Conservation (phyloP, 1,140 invertebrate species). For the Procambarus virginalis region DNA sequence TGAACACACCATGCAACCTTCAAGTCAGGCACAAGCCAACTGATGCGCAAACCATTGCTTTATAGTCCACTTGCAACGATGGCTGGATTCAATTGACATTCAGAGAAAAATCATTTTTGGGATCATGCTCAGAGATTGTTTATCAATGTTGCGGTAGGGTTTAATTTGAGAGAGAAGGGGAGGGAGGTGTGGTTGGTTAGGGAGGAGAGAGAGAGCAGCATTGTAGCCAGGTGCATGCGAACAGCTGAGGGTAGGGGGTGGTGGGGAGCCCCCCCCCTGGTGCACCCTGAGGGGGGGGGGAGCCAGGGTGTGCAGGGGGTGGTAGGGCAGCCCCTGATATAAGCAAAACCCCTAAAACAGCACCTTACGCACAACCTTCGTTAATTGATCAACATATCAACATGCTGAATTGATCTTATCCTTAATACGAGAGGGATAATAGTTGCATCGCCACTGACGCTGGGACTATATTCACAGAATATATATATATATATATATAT, state of each 20-base stretch:
- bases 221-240: conserved; percentile 59
- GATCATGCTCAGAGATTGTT: conserved; percentile 55
- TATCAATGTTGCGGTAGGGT: conserved; percentile 56
- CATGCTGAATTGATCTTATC: conserved; percentile 56
- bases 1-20: conserved; percentile 66
- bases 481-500: conserved; percentile 57
- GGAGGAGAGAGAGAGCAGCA: conserved; percentile 31
- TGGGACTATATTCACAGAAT: conserved; percentile 45
- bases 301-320: neutral
- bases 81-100: conserved; percentile 56
- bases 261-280: neutral
- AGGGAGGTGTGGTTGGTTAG: neutral
- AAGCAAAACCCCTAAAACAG: neutral
- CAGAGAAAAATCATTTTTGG: conserved; percentile 51
- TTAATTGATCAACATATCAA: conserved; percentile 34
- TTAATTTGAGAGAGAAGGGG: conserved; percentile 46
- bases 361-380: conserved; percentile 41
- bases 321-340: too few relatives aligned
- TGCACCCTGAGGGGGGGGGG: too few relatives aligned
- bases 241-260: conserved; percentile 33
- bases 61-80: conserved; percentile 36
- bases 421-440: conserved; percentile 51
- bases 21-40: conserved; percentile 58
- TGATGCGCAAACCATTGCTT: conserved; percentile 67
- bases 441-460: conserved; percentile 57